phyloP scores from a whole-genome alignment of 2,888 invertebrate genomes.

The Malachius bipustulatus region DNA sequence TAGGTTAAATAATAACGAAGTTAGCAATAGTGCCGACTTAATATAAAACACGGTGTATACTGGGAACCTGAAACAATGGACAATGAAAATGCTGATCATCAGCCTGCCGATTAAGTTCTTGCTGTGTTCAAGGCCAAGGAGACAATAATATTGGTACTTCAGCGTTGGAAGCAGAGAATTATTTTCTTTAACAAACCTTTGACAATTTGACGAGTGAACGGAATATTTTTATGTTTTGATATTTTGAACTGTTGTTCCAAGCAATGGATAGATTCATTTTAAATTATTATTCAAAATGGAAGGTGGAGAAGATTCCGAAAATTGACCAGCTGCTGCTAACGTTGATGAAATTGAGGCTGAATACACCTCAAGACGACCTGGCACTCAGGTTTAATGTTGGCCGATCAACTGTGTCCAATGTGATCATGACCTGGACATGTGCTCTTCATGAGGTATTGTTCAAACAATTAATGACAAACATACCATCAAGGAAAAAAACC shows the following conservation, averaged over 20 bases:
- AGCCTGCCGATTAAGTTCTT: too few species aligned
- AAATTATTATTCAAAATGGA: constrained; percentile 13
- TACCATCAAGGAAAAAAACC: too few species aligned
- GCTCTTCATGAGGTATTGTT: constrained; percentile 11
- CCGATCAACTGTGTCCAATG: constrained; percentile 9
- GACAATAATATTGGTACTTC: too few species aligned
- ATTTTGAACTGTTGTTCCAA: too few species aligned
- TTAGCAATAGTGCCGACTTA: too few species aligned
- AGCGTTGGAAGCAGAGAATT: constrained; percentile 1
- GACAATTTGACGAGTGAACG: background rate
- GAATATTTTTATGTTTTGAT: too few species aligned
- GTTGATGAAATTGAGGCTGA: constrained; percentile 16
- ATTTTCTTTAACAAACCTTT: background rate
- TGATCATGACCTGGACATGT: constrained; percentile 10
- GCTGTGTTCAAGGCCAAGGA: too few species aligned
- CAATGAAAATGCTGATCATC: too few species aligned
- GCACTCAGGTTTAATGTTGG: constrained; percentile 10
- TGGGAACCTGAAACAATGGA: too few species aligned
- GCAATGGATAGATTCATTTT: too few species aligned
- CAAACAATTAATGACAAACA: constrained; percentile 10
- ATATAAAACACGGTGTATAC: too few species aligned
- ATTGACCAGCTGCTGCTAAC: constrained; percentile 15
- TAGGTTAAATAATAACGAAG: too few species aligned
- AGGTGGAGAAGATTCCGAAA: constrained; percentile 10
- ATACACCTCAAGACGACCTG: constrained; percentile 14